These are phyloP conservation scores for Drosophila borborema DNA, from an alignment of 2,888 invertebrate species.

Conservation along the genomic window DNA sequence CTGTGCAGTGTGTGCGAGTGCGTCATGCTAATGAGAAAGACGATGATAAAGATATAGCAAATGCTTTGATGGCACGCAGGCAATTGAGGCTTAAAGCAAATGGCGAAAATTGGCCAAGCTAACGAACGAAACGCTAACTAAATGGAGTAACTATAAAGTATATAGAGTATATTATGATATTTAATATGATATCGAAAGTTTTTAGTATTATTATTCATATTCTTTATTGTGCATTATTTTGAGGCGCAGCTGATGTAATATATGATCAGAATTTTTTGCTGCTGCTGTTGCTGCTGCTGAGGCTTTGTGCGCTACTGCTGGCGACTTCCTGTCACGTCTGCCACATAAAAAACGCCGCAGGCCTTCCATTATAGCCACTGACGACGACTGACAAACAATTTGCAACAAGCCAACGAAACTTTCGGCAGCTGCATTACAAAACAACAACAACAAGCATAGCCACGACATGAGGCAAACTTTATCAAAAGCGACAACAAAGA, in stretches of 20 bases:
- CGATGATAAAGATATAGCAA: conserved; percentile 37
- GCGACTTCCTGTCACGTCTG: conserved; percentile 54
- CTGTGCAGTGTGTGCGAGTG: conserved; percentile 6
- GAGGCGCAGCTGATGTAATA: conserved; percentile 1
- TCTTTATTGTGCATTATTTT: neutral
- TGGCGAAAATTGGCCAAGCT: neutral
- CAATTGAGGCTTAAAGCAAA: conserved; percentile 1
- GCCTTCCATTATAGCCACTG: conserved; percentile 36
- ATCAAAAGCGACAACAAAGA: conserved; percentile 19
- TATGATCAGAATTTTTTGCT: neutral
- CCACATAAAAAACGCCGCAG: conserved; percentile 40
- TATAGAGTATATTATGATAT: neutral
- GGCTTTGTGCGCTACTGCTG: conserved; percentile 21
- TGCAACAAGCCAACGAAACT: conserved; percentile 47
- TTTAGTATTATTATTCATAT: no score
- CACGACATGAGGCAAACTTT: conserved; percentile 24
- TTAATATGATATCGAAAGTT: neutral
- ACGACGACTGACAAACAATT: conserved; percentile 46
- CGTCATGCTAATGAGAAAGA: conserved; percentile 61
- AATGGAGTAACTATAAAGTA: neutral
- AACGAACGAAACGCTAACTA: neutral
- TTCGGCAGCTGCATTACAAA: conserved; percentile 43
- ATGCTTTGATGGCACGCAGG: conserved; percentile 4
- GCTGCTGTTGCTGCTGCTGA: neutral
- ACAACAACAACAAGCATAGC: neutral